A percentile compares a stretch with the other conserved stretches of the same genome.
These are phyloP conservation scores for Pseudococcus jackbeardsleyi DNA, from an alignment of 2,888 invertebrate species.

Conservation along the genomic window DNA sequence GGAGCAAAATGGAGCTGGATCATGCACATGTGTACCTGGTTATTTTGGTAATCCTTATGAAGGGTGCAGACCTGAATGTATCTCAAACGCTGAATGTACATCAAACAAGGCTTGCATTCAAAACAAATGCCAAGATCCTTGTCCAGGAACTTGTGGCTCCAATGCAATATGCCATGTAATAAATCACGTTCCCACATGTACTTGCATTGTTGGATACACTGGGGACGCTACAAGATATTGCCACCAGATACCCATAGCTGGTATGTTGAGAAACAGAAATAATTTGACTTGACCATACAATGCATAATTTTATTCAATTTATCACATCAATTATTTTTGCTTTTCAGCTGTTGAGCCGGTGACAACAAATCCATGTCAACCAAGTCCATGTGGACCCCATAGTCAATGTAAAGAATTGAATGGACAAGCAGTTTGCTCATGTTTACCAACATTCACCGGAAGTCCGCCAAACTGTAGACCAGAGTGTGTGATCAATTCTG, in stretches of 20 bases:
- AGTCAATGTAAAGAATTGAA: slow-evolving; percentile 74
- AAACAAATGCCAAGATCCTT: slow-evolving; percentile 75
- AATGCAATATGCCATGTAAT: slow-evolving; percentile 71
- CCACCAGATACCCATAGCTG: slow-evolving; percentile 67
- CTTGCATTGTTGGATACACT: slow-evolving; percentile 71
- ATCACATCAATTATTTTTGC: not conserved
- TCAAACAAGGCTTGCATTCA: slow-evolving; percentile 74
- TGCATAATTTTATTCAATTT: not conserved
- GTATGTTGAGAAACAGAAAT: slow-evolving; percentile 46
- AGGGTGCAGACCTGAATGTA: slow-evolving; percentile 75
- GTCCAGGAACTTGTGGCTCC: slow-evolving; percentile 73
- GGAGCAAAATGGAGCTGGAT: slow-evolving; percentile 72
- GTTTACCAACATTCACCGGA: slow-evolving; percentile 74
- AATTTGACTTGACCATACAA: not conserved
- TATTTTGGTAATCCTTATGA: slow-evolving; percentile 75
- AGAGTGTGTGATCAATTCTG: slow-evolving; percentile 75
- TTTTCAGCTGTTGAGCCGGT: slow-evolving; percentile 61
- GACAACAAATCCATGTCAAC: slow-evolving; percentile 72
- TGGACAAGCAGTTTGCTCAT: slow-evolving; percentile 74
- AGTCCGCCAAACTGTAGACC: slow-evolving; percentile 75
- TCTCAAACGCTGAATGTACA: slow-evolving; percentile 74
- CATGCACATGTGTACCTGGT: slow-evolving; percentile 73
- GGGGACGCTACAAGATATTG: slow-evolving; percentile 71
- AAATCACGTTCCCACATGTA: slow-evolving; percentile 70
- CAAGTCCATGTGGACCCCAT: slow-evolving; percentile 74